Evolutionary conservation across 37 sponge, comb jelly and placozoan genomes (phyloP).

Genomic region (Diacarnus erythraeanus): DNA sequence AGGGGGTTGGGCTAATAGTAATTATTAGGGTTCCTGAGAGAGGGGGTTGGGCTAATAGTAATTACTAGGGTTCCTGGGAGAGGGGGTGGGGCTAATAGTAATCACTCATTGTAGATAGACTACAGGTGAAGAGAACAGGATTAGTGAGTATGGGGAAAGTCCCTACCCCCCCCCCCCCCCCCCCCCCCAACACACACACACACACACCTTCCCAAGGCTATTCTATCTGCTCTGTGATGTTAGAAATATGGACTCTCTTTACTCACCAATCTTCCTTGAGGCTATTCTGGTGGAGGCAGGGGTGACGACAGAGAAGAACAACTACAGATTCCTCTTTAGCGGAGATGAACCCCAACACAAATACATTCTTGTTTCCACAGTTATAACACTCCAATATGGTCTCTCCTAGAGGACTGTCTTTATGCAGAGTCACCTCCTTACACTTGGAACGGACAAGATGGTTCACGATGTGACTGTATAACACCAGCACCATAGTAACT

Average conservation of each 20-base stretch:
- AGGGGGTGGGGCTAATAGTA: no score
- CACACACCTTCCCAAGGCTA: no score
- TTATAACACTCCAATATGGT: conserved; percentile 97
- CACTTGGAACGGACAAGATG: conserved; percentile 90
- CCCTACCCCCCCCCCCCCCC: no score
- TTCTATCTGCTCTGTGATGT: not conserved
- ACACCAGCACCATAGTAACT: no score
- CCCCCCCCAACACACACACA: no score
- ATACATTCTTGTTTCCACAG: conserved; percentile 94
- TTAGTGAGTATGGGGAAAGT: no score
- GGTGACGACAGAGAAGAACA: conserved; percentile 91
- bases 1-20: no score
- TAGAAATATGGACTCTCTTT: no score
- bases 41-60: not conserved
- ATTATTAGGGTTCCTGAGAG: no score
- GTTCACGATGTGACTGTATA: conserved; percentile 88
- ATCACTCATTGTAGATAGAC: no score
- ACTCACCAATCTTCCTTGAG: conserved; percentile 95
- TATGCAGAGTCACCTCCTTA: conserved; percentile 95
- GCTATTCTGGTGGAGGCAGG: conserved; percentile 84
- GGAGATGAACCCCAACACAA: conserved; percentile 95
- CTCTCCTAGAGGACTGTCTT: conserved; percentile 94
- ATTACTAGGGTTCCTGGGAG: no score
- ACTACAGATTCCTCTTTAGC: conserved; percentile 99
- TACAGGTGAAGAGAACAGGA: no score